Evolutionary conservation across 2,797 vertebrate genomes (phyloP).

Genomic region (Poecilia gillii): DNA sequence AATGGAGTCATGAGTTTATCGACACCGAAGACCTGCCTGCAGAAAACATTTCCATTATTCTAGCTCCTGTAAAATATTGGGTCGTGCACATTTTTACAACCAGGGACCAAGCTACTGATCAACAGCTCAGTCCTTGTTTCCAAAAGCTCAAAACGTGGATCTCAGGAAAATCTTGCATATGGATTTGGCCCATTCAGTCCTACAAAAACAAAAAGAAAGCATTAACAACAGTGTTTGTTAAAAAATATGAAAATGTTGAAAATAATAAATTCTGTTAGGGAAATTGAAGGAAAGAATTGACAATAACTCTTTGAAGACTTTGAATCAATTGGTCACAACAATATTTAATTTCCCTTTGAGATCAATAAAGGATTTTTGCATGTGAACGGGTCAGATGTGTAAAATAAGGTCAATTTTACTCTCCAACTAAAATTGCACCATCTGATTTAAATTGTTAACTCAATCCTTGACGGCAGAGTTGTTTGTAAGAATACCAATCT

Average conservation of each 20-base stretch:
- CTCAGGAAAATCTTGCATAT: constrained; percentile 87
- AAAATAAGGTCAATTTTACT: not conserved
- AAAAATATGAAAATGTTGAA: not conserved
- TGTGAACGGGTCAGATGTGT: not conserved
- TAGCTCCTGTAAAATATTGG: constrained; percentile 26
- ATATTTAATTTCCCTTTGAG: too few species aligned
- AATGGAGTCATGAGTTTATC: constrained; percentile 10
- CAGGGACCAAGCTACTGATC: constrained; percentile 1
- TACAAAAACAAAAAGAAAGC: constrained; percentile 62
- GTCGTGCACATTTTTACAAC: not conserved
- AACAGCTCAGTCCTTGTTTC: not conserved
- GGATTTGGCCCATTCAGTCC: constrained; percentile 91
- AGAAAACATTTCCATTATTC: constrained; percentile 22
- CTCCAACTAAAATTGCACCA: not conserved
- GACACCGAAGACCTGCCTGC: constrained; percentile 6
- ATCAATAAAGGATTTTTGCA: too few species aligned
- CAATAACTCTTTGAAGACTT: not conserved
- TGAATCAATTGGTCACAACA: not conserved
- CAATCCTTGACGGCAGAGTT: not conserved
- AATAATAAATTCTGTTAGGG: not conserved
- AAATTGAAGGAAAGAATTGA: not conserved
- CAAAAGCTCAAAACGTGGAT: constrained; percentile 7
- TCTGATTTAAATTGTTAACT: not conserved
- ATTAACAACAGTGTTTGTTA: not conserved
- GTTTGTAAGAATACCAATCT: not conserved